Conservation (phyloP, 2,797 vertebrate genomes). For the Mus spretus region DNA sequence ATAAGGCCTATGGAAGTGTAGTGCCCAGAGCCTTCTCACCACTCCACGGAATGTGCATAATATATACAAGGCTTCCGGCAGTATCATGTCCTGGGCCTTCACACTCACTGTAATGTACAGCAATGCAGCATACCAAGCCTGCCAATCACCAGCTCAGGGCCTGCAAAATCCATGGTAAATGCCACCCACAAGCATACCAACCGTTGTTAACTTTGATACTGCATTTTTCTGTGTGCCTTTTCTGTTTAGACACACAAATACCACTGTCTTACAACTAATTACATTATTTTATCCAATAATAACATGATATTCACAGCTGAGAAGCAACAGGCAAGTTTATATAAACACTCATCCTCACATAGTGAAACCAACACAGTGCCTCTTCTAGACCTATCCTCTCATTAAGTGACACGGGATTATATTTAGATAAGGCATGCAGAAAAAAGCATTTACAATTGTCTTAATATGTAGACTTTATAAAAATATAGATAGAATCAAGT, state of each 20-base stretch:
- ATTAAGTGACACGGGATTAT: not conserved
- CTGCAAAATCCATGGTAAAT: not conserved
- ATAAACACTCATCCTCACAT: not conserved
- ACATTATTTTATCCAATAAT: not conserved
- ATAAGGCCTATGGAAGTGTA: not conserved
- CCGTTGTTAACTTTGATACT: not conserved
- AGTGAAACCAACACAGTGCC: not conserved
- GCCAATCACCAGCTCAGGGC: not conserved
- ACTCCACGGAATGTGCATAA: not conserved
- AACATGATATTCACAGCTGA: not conserved
- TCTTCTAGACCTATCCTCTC: not conserved
- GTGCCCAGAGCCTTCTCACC: not conserved
- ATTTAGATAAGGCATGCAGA: not conserved
- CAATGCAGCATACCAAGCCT: not conserved
- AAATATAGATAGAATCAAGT: conserved; percentile 51
- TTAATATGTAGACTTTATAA: conserved; percentile 21
- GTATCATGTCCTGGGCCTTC: not conserved
- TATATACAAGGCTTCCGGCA: not conserved
- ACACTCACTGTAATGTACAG: not conserved
- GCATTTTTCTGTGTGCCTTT: not conserved
- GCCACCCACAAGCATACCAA: not conserved
- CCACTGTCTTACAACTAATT: not conserved
- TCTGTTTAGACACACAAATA: conserved; percentile 8
- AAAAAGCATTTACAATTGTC: conserved; percentile 45
- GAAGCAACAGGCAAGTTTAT: not conserved